These are phyloP conservation scores for Hirundo rustica DNA, from an alignment of 2,797 vertebrate species.

Conservation along the genomic window DNA sequence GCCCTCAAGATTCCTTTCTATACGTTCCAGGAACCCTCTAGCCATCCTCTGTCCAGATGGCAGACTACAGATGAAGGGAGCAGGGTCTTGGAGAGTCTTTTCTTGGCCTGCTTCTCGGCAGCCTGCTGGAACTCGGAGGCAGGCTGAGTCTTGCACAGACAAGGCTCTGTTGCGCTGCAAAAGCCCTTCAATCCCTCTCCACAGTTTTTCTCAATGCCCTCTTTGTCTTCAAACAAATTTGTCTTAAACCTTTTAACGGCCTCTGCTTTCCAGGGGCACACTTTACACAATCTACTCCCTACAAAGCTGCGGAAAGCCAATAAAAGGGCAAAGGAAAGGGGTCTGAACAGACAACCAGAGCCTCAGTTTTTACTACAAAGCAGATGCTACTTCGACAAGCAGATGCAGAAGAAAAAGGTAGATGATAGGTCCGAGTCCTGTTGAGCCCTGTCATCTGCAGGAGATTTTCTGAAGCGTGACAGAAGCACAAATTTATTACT, in stretches of 20 bases:
- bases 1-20: conserved; percentile 66
- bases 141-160: conserved; percentile 59
- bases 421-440: neutral
- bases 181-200: conserved; percentile 61
- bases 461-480: neutral
- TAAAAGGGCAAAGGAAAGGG: conserved; percentile 10
- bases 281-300: conserved; percentile 41
- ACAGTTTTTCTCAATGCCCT: conserved; percentile 50
- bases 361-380: neutral
- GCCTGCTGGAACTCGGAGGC: conserved; percentile 52
- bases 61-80: conserved; percentile 55
- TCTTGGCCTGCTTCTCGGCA: conserved; percentile 54
- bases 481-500: neutral
- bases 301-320: conserved; percentile 40
- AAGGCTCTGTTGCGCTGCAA: conserved; percentile 54
- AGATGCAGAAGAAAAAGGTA: neutral
- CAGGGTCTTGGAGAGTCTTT: conserved; percentile 54
- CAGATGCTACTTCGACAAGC: neutral
- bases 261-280: conserved; percentile 59
- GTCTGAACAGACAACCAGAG: neutral
- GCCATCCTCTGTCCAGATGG: conserved; percentile 66
- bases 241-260: conserved; percentile 62
- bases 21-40: conserved; percentile 66
- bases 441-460: neutral
- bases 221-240: conserved; percentile 66